Evolutionary conservation across 2,888 invertebrate genomes (phyloP).

Genomic region (Phyllotreta striolata): DNA sequence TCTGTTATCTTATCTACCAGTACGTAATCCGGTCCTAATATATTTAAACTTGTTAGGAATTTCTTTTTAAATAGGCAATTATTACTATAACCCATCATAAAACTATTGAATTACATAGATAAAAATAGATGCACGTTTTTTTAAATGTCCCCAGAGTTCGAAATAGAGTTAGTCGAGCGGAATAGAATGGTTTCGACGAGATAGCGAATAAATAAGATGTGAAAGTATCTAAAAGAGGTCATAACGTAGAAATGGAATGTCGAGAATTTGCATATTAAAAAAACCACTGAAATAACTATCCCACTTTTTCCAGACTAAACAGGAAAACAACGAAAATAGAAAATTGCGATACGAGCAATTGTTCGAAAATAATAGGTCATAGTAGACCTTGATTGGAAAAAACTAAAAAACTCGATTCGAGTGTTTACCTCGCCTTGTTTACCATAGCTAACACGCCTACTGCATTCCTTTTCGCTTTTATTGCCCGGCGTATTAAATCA

Average conservation of each 20-base stretch:
- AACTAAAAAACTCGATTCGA: conserved; percentile 27
- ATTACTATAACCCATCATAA: too few species aligned
- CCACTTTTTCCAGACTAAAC: conserved; percentile 32
- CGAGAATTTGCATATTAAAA: conserved; percentile 47
- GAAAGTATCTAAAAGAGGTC: conserved; percentile 56
- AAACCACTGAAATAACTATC: conserved; percentile 25
- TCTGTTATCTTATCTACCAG: too few species aligned
- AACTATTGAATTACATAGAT: too few species aligned
- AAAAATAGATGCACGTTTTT: too few species aligned
- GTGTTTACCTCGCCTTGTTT: conserved; percentile 41
- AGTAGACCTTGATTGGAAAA: conserved; percentile 26
- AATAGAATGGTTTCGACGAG: conserved; percentile 2
- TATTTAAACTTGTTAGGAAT: too few species aligned
- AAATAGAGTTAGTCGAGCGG: too few species aligned
- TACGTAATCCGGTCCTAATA: too few species aligned
- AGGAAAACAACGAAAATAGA: conserved; percentile 27
- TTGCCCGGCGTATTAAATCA: neutral
- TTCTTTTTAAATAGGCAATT: too few species aligned
- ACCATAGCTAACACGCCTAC: conserved; percentile 54
- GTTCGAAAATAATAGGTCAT: conserved; percentile 21
- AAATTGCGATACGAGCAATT: conserved; percentile 13
- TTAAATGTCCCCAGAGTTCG: neutral
- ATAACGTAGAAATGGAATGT: conserved; percentile 53
- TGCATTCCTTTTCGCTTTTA: conserved; percentile 34
- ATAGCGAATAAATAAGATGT: conserved; percentile 40